phyloP scores from a whole-genome alignment of 1,140 invertebrate genomes.

The Cotesia typhae region DNA sequence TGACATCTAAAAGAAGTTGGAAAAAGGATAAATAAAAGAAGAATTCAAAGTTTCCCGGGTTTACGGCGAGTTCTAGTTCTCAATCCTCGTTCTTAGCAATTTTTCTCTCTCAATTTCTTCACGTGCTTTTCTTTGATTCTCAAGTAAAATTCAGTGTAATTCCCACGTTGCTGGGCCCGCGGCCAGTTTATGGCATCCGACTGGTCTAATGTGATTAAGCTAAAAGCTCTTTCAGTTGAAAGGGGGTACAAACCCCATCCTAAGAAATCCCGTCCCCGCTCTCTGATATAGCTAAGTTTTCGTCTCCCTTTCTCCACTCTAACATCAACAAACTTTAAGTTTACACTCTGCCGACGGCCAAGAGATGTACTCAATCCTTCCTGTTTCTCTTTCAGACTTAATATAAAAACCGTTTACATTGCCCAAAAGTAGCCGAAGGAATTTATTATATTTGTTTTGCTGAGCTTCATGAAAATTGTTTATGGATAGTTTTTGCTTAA shows the following conservation, averaged over 20 bases:
- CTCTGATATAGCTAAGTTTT: conserved; percentile 23
- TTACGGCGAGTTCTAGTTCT: conserved; percentile 3
- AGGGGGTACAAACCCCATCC: conserved; percentile 19
- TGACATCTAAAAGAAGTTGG: conserved; percentile 2
- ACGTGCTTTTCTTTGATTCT: conserved; percentile 18
- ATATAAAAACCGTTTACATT: conserved; percentile 11
- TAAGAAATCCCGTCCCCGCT: too few species aligned
- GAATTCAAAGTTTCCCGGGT: conserved; percentile 5
- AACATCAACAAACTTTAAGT: conserved; percentile 17
- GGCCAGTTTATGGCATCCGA: conserved; percentile 31
- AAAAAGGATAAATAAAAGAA: conserved; percentile 1
- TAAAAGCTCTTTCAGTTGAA: conserved; percentile 43
- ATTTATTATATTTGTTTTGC: too few species aligned
- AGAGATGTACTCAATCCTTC: conserved; percentile 17
- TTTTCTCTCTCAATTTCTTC: conserved; percentile 11
- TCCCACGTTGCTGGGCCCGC: conserved; percentile 33
- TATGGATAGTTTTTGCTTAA: background rate
- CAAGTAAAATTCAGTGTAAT: conserved; percentile 47
- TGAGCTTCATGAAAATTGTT: background rate
- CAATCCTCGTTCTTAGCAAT: conserved; percentile 5
- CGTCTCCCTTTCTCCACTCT: conserved; percentile 6
- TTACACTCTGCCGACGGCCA: conserved; percentile 7
- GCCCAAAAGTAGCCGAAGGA: background rate
- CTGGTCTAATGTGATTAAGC: conserved; percentile 46
- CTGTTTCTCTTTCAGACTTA: conserved; percentile 11